A percentile compares a stretch with the other conserved stretches of the same genome.
Conservation (phyloP, 2,888 invertebrate genomes). For the Sisyra terminalis region DNA sequence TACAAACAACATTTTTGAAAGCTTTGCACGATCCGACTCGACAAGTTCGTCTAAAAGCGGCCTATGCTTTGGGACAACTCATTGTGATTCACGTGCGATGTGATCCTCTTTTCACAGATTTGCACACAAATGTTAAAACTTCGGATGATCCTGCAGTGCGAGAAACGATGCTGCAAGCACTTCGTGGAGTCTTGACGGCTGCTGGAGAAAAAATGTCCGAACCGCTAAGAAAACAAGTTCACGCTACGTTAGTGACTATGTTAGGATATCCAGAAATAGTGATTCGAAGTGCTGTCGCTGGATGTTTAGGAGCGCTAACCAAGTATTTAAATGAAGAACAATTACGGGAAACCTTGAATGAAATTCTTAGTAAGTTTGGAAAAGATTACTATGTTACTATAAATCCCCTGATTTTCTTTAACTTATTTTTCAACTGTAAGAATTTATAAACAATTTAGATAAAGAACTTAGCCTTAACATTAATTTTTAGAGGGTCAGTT, state of each 20-base stretch:
- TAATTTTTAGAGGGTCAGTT: no score
- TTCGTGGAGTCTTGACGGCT: constrained; percentile 67
- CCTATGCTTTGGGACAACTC: constrained; percentile 69
- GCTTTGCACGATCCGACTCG: constrained; percentile 82
- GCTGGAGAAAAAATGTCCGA: constrained; percentile 85
- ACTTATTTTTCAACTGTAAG: no score
- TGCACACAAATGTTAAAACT: constrained; percentile 70
- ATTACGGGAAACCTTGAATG: constrained; percentile 51
- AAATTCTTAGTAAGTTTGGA: constrained; percentile 29
- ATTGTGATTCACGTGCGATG: constrained; percentile 85
- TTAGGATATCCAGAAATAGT: constrained; percentile 64
- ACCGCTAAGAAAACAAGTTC: constrained; percentile 53
- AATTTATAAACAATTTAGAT: no score
- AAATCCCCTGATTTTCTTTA: no score
- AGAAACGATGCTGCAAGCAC: constrained; percentile 32
- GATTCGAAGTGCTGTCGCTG: constrained; percentile 67
- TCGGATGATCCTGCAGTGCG: constrained; percentile 66
- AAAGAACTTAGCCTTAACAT: no score
- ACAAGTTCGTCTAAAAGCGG: constrained; percentile 77
- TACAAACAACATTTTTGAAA: constrained; percentile 96
- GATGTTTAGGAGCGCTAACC: constrained; percentile 76
- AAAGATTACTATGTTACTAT: constrained; percentile 24
- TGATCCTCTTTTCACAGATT: constrained; percentile 87
- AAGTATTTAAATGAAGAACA: constrained; percentile 60
- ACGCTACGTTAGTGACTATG: constrained; percentile 47